These are phyloP conservation scores for Dicerorhinus sumatrensis DNA, from an alignment of 2,113 vertebrate species.

Conservation along the genomic window DNA sequence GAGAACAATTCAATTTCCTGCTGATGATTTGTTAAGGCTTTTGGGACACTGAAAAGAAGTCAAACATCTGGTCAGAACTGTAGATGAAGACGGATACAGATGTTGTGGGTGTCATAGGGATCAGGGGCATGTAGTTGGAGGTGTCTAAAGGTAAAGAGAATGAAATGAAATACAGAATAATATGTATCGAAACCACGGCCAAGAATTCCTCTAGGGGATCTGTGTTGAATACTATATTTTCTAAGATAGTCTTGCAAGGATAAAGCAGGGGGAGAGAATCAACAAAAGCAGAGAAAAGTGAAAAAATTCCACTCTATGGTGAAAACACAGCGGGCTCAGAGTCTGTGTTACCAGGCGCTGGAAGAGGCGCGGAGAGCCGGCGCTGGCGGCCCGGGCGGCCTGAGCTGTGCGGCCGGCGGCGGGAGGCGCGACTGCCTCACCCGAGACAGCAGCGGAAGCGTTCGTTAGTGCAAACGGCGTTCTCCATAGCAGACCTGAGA, in stretches of 20 bases:
- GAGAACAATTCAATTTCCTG: neutral
- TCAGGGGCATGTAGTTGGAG: neutral
- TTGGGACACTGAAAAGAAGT: neutral
- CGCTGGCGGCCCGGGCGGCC: no score
- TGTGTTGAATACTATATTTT: conserved; percentile 63
- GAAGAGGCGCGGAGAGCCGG: neutral
- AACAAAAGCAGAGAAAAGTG: conserved; percentile 71
- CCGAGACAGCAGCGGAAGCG: conserved; percentile 23
- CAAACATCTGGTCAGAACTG: neutral
- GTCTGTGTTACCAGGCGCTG: conserved; percentile 14
- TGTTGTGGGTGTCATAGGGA: neutral
- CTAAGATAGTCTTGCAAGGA: conserved; percentile 69
- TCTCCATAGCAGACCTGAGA: neutral
- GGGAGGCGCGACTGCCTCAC: conserved; percentile 29
- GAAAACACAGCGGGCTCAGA: conserved; percentile 74
- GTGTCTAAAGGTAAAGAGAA: neutral
- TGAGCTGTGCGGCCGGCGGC: neutral
- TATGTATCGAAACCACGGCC: conserved; percentile 32
- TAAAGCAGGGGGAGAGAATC: conserved; percentile 65
- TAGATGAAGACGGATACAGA: neutral
- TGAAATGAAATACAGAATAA: conserved; percentile 5
- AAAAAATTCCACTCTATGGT: conserved; percentile 68
- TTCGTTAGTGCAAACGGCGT: neutral
- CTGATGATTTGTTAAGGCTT: neutral
- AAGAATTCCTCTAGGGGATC: conserved; percentile 43